Base-by-base conservation (phyloP, 2,888 invertebrate species). In the Lycocerus yunnanus region DNA sequence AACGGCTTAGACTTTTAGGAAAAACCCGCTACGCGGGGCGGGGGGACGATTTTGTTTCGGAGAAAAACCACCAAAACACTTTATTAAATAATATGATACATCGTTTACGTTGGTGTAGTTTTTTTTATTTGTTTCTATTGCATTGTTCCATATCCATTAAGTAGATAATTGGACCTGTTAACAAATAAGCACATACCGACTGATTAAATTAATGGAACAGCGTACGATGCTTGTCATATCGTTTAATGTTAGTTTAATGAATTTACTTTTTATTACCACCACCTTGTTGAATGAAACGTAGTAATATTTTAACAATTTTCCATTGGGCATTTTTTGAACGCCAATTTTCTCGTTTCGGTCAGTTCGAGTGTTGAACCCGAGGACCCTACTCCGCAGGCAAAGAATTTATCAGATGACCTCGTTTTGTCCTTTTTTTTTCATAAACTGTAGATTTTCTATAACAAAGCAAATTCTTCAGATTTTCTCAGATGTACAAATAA, bases 201-300 rank as follows among this genome's bases (percentile, higher is more conserved):
- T 71, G 73, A 73, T 76, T 76, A 76, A 76, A 69, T 76, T 71
- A 66, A 73, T 71, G 76, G 58, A 66, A 65, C 24, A 71, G 71
- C 73, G 66, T 66, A 24, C 66, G 67, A 66, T 69, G 66, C 61
- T 20, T 63, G 61, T 66, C 61, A 65, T 66, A 63, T 16, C 66
- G 13, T 69, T 69, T 65, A 63, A 63, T 27, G 15, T 66, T n/a
- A 43, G 43, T 43, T 43, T 43, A 43, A 43, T 43, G 43, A 43
- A 43, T 43, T 43, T n/a, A 43, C 2, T 43, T 43, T 43, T 43
- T 43, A 43, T 43, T 43, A 6, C 43, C n/a, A 10, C n/a, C n/a
- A 43, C 43, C 43, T 43, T 43, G 43, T 43, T 43, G 43, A 43
- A 43, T 43, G 43, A n/a, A 43, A 43, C 43, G 43, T 43, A 43